Evolutionary conservation across 2,113 vertebrate genomes (phyloP).

Genomic region (Catharus fuscescens): DNA sequence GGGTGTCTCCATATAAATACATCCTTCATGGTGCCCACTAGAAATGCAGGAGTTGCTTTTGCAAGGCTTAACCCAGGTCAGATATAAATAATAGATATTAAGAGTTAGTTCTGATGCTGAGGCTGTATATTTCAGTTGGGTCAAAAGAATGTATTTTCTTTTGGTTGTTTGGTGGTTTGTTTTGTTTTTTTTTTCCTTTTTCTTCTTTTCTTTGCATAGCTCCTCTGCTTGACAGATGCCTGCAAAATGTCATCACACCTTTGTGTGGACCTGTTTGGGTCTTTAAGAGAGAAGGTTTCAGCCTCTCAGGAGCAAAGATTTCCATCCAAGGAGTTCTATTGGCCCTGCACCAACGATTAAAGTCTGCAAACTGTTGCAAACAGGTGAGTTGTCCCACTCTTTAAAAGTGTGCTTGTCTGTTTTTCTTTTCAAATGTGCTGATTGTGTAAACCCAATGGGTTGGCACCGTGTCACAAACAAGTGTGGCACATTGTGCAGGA

Average conservation of each 20-base stretch:
- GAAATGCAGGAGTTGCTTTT: slow-evolving; percentile 78
- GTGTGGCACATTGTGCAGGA: slow-evolving; percentile 57
- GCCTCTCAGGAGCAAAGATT: slow-evolving; percentile 74
- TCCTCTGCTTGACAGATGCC: slow-evolving; percentile 75
- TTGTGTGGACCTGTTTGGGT: slow-evolving; percentile 73
- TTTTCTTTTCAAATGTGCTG: slow-evolving; percentile 48
- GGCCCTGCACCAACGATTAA: slow-evolving; percentile 69
- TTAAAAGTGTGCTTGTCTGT: slow-evolving; percentile 58
- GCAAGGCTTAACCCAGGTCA: slow-evolving; percentile 78
- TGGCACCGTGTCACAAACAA: slow-evolving; percentile 46
- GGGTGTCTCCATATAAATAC: slow-evolving; percentile 82
- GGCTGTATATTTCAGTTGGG: slow-evolving; percentile 58
- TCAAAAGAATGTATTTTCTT: slow-evolving; percentile 67
- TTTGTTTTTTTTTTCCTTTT: background rate
- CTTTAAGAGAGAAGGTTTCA: slow-evolving; percentile 77
- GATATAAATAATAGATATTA: slow-evolving; percentile 80
- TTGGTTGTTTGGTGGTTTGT: background rate
- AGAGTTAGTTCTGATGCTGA: slow-evolving; percentile 63
- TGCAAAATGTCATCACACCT: slow-evolving; percentile 78
- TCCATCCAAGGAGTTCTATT: slow-evolving; percentile 71
- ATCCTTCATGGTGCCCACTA: slow-evolving; percentile 81
- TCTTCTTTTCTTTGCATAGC: slow-evolving; percentile 43
- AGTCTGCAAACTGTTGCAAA: slow-evolving; percentile 71
- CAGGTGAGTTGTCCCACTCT: slow-evolving; percentile 79
- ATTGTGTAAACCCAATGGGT: slow-evolving; percentile 12